Evolutionary conservation across 2,797 vertebrate species (phyloP).

Genomic region (Schizopygopsis malacanthus): DNA sequence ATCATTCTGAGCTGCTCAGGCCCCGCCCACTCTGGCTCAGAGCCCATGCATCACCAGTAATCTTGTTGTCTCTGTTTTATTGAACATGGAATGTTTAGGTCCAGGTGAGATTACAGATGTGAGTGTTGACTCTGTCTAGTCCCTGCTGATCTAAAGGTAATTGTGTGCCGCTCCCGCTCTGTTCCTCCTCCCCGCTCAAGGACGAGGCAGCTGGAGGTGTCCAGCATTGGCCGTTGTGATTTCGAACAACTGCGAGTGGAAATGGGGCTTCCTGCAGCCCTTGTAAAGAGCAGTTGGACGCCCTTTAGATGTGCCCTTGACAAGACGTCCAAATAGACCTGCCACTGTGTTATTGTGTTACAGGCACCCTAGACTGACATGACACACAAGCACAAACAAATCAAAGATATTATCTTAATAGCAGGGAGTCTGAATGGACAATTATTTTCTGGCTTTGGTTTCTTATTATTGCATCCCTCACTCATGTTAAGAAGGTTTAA

Average conservation of each 20-base stretch:
- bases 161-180: conserved; percentile 63
- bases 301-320: conserved; percentile 72
- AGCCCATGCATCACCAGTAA: conserved; percentile 23
- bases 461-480: conserved; percentile 7
- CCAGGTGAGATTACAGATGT: conserved; percentile 54
- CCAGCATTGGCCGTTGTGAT: conserved; percentile 69
- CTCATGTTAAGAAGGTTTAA: conserved; percentile 25
- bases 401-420: conserved; percentile 67
- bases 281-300: conserved; percentile 69
- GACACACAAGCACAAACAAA: conserved; percentile 60
- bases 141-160: conserved; percentile 69
- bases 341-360: conserved; percentile 78
- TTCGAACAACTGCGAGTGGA: conserved; percentile 65
- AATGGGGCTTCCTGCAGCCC: conserved; percentile 70
- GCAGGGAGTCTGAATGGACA: conserved; percentile 25
- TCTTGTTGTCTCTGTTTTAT: conserved; percentile 49
- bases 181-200: conserved; percentile 68
- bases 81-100: conserved; percentile 22
- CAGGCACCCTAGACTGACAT: conserved; percentile 50
- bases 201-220: conserved; percentile 70
- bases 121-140: conserved; percentile 63
- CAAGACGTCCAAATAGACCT: conserved; percentile 73
- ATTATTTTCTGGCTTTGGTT: conserved; percentile 17
- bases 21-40: not conserved
- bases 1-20: not conserved